Base-by-base conservation (phyloP, 2,113 vertebrate species). In the Myrmecobius fasciatus region DNA sequence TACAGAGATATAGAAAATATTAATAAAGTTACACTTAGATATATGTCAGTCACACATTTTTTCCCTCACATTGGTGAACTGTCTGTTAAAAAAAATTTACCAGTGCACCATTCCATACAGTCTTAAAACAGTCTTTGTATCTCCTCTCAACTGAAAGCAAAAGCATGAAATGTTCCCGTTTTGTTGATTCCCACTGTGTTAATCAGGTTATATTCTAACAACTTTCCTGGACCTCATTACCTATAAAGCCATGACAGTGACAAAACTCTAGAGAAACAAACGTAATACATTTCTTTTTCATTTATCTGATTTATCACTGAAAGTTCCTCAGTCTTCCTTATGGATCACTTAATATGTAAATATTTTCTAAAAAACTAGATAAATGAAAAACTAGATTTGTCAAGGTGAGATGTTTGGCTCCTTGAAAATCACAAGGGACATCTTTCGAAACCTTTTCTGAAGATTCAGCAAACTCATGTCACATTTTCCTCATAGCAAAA, bases 271-370 rank as follows among this genome's bases (percentile, higher is more conserved):
- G 83, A 92, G 91, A 94, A 2, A 91, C 10, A 89, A 88, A 0
- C 5, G 31, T 91, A 93, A 90, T 52, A 0, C 3, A 52, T 93
- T 93, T 49, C 14, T 1, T 67, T 83, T 22, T 92, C 67, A 52
- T 2, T 92, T 93, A 10, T 95, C 14, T 93, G 91, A 94, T 89
- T 53, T 22, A 93, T 36, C 5, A 92, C 36, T 43, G 53, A 60
- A 36, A 0, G 93, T 46, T 95, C 6, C 48, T 89, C 14, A 95
- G 28, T 17, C 2, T 3, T 6, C 3, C 89, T 48, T 2, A 56
- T 4, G 89, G 43, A 52, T 91, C 36, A 83, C 89, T 36, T 90
- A 25, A 28, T 90, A 5, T 92, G 90, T 12, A 92, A 28, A 53
- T 92, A 48, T 94, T 47, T 51, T 43, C 36, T 25, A 51, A 1